phyloP scores from a whole-genome alignment of 2,113 vertebrate genomes.

The Epinephelus moara region DNA sequence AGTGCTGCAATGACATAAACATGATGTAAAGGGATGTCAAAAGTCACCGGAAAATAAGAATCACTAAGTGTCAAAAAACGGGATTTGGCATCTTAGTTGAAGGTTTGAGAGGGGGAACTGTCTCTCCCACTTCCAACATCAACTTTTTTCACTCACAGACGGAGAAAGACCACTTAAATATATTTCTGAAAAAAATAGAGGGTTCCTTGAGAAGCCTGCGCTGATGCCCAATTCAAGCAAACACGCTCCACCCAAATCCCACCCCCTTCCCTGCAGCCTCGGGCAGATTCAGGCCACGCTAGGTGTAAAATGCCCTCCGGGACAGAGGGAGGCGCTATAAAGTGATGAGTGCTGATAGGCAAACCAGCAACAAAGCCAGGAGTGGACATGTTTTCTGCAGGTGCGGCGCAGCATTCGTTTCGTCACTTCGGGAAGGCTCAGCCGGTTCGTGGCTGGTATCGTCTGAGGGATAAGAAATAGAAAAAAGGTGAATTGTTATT shows the following conservation, averaged over 20 bases:
- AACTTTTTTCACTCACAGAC: slow-evolving; percentile 84
- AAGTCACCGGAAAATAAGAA: slow-evolving; percentile 89
- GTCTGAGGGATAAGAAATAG: slow-evolving; percentile 80
- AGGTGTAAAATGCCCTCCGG: slow-evolving; percentile 85
- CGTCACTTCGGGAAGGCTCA: slow-evolving; percentile 94
- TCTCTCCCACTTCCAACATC: slow-evolving; percentile 87
- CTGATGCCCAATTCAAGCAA: slow-evolving; percentile 73
- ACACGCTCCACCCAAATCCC: slow-evolving; percentile 64
- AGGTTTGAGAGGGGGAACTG: slow-evolving; percentile 83
- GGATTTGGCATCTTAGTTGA: slow-evolving; percentile 93
- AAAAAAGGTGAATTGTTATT: background rate
- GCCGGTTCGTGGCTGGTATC: slow-evolving; percentile 97
- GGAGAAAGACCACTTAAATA: slow-evolving; percentile 92
- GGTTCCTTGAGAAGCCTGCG: slow-evolving; percentile 88
- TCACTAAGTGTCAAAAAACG: slow-evolving; percentile 89
- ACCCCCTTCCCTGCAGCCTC: slow-evolving; percentile 69
- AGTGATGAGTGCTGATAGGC: slow-evolving; percentile 91
- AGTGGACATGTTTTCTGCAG: slow-evolving; percentile 89
- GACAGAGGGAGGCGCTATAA: slow-evolving; percentile 95
- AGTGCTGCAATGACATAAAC: slow-evolving; percentile 70
- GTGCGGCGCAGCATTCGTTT: slow-evolving; percentile 86
- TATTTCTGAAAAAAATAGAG: slow-evolving; percentile 91
- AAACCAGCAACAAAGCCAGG: slow-evolving; percentile 89
- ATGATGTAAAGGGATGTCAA: slow-evolving; percentile 80
- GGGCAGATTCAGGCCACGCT: slow-evolving; percentile 82